These are phyloP conservation scores for Sepioteuthis lessoniana DNA, from an alignment of 2,888 invertebrate species.

Conservation along the genomic window DNA sequence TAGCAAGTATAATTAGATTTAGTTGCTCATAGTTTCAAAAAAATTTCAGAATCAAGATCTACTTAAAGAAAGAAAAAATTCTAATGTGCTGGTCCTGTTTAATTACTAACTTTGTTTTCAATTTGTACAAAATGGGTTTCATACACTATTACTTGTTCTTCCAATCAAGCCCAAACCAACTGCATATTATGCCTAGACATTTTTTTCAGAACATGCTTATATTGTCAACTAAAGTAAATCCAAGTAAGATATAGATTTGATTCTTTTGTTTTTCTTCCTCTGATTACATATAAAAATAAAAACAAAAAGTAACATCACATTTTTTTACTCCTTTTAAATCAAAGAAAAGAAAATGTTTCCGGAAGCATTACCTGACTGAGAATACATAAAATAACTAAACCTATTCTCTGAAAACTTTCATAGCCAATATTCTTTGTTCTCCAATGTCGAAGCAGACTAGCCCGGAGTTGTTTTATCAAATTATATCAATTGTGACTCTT, in stretches of 20 bases:
- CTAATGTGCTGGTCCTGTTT: too few species aligned
- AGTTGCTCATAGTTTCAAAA: too few species aligned
- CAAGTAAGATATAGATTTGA: neutral
- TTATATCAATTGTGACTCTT: conserved; percentile 23
- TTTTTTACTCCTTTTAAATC: neutral
- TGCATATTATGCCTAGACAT: neutral
- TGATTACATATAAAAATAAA: neutral
- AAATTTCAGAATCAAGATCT: too few species aligned
- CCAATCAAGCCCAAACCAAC: too few species aligned
- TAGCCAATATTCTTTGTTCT: conserved; percentile 14
- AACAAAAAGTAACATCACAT: neutral
- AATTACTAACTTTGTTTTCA: too few species aligned
- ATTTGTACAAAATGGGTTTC: too few species aligned
- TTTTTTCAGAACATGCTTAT: neutral
- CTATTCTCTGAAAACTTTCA: neutral
- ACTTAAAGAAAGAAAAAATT: too few species aligned
- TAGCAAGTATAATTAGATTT: too few species aligned
- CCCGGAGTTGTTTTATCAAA: neutral
- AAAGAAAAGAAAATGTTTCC: neutral
- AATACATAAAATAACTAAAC: neutral
- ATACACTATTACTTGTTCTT: too few species aligned
- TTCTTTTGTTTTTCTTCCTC: neutral
- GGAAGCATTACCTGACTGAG: neutral
- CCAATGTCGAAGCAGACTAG: conserved; percentile 1
- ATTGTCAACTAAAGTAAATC: neutral